Evolutionary conservation across 2,113 vertebrate species (phyloP).

Genomic region (Aphyosemion australe): DNA sequence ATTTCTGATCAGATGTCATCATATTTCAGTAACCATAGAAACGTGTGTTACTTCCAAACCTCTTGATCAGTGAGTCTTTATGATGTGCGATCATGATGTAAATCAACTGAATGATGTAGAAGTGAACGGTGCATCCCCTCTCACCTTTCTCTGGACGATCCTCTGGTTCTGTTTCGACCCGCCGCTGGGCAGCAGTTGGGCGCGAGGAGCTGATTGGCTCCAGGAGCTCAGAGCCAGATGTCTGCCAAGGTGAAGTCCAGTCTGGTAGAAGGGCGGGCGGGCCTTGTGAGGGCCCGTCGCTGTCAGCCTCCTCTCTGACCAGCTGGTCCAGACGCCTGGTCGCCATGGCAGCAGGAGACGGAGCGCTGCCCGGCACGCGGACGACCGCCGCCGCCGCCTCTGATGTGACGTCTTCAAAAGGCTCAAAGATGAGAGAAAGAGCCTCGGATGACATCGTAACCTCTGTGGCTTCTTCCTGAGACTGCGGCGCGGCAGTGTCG

Average conservation of each 20-base stretch:
- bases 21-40: no score
- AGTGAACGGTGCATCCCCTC: not conserved
- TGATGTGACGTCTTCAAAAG: conserved; percentile 67
- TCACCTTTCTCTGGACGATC: conserved; percentile 45
- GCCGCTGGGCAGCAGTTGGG: conserved; percentile 37
- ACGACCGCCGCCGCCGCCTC: conserved; percentile 37
- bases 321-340: conserved; percentile 48
- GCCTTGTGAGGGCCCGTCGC: conserved; percentile 48
- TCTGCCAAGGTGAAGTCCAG: conserved; percentile 75
- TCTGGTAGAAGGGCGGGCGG: conserved; percentile 57
- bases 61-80: no score
- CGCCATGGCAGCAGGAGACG: conserved; percentile 47
- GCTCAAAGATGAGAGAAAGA: conserved; percentile 80
- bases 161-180: conserved; percentile 24
- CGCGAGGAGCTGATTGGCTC: conserved; percentile 56
- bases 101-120: no score
- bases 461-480: conserved; percentile 72
- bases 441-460: conserved; percentile 77
- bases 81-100: no score
- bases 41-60: no score
- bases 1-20: no score
- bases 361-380: conserved; percentile 30
- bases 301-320: conserved; percentile 67
- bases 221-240: conserved; percentile 67
- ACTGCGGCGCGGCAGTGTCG: conserved; percentile 55